phyloP scores from a whole-genome alignment of 2,797 vertebrate genomes.

The Pampus argenteus region DNA sequence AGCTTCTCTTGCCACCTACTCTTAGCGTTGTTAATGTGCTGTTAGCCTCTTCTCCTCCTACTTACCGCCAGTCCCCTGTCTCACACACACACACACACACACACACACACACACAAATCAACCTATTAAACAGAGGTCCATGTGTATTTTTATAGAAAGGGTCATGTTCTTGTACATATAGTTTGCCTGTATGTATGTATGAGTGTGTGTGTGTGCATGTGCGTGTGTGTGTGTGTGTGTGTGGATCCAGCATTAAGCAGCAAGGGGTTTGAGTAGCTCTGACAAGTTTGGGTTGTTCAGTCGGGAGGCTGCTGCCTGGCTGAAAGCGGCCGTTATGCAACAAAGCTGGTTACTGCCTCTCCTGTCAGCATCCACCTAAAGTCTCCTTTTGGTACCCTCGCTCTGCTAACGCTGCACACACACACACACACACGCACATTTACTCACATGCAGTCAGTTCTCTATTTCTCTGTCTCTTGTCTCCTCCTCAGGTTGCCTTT shows the following conservation, averaged over 20 bases:
- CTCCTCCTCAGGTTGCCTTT: constrained; percentile 46
- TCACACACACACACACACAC: constrained; percentile 43
- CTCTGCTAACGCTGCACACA: background rate
- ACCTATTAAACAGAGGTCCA: constrained; percentile 10
- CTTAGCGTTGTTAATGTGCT: constrained; percentile 72
- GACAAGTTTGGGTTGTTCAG: constrained; percentile 45
- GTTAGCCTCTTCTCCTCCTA: constrained; percentile 64
- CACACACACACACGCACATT: constrained; percentile 14
- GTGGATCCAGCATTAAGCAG: constrained; percentile 26
- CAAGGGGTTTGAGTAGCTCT: constrained; percentile 43
- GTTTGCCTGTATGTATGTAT: background rate
- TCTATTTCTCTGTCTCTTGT: constrained; percentile 44
- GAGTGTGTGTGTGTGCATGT: no score
- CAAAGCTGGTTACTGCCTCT: constrained; percentile 30
- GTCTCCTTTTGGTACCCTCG: constrained; percentile 38
- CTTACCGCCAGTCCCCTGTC: constrained; percentile 44
- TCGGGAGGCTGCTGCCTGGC: constrained; percentile 28
- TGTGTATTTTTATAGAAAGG: constrained; percentile 13
- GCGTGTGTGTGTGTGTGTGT: constrained; percentile 4
- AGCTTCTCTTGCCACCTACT: constrained; percentile 75
- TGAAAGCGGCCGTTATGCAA: constrained; percentile 46
- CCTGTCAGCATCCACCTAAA: constrained; percentile 36
- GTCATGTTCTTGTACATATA: constrained; percentile 5
- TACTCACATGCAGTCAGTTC: constrained; percentile 27
- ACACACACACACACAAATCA: constrained; percentile 15